Percentiles rank a stretch among this genome's conserved stretches.
These are phyloP conservation scores for Portevinia maculata DNA, from an alignment of 2,888 invertebrate species.

Conservation along the genomic window DNA sequence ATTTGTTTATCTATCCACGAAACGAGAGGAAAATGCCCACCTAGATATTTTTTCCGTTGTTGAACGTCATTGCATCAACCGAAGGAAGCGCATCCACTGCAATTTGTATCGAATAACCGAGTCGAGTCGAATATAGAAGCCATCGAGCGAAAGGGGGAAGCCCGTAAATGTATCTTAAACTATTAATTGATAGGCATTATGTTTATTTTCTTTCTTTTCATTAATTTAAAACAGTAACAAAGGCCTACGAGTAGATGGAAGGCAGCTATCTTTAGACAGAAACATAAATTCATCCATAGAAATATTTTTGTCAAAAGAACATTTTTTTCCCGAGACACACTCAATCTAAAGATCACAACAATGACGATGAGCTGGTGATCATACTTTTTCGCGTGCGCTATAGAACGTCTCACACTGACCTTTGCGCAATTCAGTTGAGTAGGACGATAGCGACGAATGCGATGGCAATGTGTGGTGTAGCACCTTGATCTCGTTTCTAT, in stretches of 20 bases:
- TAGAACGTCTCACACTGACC: constrained; percentile 51
- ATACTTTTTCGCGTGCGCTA: constrained; percentile 25
- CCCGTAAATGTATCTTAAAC: neutral
- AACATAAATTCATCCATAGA: constrained; percentile 17
- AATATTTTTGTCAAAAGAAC: constrained; percentile 47
- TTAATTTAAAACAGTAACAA: constrained; percentile 41
- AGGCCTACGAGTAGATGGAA: constrained; percentile 10
- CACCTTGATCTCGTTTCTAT: constrained; percentile 67
- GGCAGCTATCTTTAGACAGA: constrained; percentile 44
- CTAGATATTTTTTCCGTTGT: constrained; percentile 3
- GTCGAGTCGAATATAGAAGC: constrained; percentile 14
- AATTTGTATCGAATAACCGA: constrained; percentile 43
- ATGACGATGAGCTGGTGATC: constrained; percentile 2
- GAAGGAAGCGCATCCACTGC: constrained; percentile 17
- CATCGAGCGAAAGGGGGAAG: neutral
- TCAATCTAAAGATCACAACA: too few relatives aligned
- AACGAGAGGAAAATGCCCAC: constrained; percentile 12
- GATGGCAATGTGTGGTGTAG: constrained; percentile 9
- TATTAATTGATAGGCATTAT: constrained; percentile 53
- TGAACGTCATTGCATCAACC: constrained; percentile 25
- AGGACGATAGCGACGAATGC: constrained; percentile 30
- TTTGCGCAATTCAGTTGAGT: constrained; percentile 61
- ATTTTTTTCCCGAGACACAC: constrained; percentile 29
- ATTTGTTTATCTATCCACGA: constrained; percentile 62
- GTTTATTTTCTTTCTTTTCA: constrained; percentile 62